Conservation (phyloP, 2,113 vertebrate genomes). For the Notothenia rossii region DNA sequence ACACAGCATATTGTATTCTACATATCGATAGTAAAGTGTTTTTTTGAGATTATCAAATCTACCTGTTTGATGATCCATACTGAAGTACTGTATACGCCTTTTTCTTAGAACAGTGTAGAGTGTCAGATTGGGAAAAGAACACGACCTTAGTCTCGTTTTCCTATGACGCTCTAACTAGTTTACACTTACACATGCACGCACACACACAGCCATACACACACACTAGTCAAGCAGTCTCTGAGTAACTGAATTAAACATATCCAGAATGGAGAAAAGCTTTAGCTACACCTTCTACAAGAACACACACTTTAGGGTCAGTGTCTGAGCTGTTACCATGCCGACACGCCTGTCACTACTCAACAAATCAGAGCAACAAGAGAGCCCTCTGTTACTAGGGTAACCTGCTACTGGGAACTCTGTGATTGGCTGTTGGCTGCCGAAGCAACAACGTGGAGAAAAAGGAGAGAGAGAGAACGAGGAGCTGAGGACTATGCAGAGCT, state of each 20-base stretch:
- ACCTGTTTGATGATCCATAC: too few relatives aligned
- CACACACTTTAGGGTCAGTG: slow-evolving; percentile 50
- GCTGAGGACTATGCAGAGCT: slow-evolving; percentile 46
- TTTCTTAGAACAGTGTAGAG: too few relatives aligned
- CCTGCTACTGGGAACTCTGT: slow-evolving; percentile 48
- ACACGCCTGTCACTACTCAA: slow-evolving; percentile 66
- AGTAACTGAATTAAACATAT: slow-evolving; percentile 8
- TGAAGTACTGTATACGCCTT: too few relatives aligned
- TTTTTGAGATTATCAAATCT: too few relatives aligned
- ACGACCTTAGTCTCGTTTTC: too few relatives aligned
- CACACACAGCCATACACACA: slow-evolving; percentile 10
- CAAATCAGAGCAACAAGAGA: slow-evolving; percentile 52
- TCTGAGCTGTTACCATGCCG: slow-evolving; percentile 63
- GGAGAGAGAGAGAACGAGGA: slow-evolving; percentile 32
- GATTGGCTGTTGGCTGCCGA: slow-evolving; percentile 69
- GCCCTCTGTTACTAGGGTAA: slow-evolving; percentile 83
- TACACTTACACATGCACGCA: slow-evolving; percentile 5
- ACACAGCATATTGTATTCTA: too few relatives aligned
- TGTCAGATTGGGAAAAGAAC: too few relatives aligned
- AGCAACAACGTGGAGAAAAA: slow-evolving; percentile 58
- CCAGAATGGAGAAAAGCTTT: slow-evolving; percentile 5
- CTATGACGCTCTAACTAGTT: too few relatives aligned
- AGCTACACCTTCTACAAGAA: slow-evolving; percentile 11
- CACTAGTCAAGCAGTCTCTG: not conserved
- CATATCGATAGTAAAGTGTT: too few relatives aligned